Percentiles rank a stretch among this genome's conserved stretches.
Evolutionary conservation across 1,140 invertebrate genomes (phyloP).

Genomic region (fruit fly (Drosophila melanogaster)): DNA sequence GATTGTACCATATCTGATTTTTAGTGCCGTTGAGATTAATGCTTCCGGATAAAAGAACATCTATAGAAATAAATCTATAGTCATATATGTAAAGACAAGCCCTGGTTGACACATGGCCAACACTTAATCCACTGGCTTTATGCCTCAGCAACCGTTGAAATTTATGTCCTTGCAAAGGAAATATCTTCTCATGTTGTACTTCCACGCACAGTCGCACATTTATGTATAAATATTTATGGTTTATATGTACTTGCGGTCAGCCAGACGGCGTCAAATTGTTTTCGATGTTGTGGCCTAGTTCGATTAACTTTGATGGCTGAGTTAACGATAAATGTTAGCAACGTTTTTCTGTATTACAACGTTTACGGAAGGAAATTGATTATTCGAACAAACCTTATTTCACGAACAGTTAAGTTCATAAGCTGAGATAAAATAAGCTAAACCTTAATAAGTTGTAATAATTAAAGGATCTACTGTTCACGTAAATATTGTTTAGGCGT

Average conservation of each 20-base stretch:
- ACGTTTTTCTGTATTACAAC: not conserved
- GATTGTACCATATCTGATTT: constrained; percentile 70
- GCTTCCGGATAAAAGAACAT: constrained; percentile 27
- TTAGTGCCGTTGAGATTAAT: constrained; percentile 82
- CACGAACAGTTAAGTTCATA: too few relatives aligned
- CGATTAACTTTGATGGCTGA: constrained; percentile 47
- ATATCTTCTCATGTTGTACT: constrained; percentile 29
- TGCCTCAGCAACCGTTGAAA: constrained; percentile 44
- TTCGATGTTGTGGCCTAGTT: constrained; percentile 34
- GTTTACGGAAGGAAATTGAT: not conserved
- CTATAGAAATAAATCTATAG: constrained; percentile 21
- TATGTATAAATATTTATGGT: constrained; percentile 57
- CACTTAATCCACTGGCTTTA: constrained; percentile 70
- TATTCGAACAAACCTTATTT: not conserved
- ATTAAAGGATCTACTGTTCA: too few relatives aligned
- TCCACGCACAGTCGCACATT: constrained; percentile 16
- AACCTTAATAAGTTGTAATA: too few relatives aligned
- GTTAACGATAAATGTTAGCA: constrained; percentile 32
- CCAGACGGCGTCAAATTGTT: constrained; percentile 55
- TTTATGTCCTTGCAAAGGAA: constrained; percentile 48
- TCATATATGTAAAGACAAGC: constrained; percentile 14
- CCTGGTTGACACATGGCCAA: constrained; percentile 63
- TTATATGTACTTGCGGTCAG: constrained; percentile 51
- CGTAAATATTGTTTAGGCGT: too few relatives aligned
- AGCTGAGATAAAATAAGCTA: too few relatives aligned